These are phyloP conservation scores for Oenanthe melanoleuca DNA, from an alignment of 2,113 vertebrate genomes.

Conservation along the genomic window DNA sequence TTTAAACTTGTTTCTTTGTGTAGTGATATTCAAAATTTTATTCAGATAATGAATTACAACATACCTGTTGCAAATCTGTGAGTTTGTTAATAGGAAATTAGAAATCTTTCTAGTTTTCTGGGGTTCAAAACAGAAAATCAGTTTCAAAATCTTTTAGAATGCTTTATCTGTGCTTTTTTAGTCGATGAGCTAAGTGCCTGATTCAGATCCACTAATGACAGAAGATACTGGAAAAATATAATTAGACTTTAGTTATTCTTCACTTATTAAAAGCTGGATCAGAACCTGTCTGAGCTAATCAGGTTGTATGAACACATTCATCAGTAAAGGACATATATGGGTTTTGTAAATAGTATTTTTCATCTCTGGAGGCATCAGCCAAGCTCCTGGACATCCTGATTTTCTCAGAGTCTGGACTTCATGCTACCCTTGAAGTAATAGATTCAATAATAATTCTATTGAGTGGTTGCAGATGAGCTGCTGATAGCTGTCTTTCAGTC, in stretches of 20 bases:
- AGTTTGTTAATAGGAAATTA: neutral
- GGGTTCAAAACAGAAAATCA: neutral
- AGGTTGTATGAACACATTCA: neutral
- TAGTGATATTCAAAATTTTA: neutral
- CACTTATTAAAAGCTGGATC: neutral
- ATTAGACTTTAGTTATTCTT: neutral
- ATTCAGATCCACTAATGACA: neutral
- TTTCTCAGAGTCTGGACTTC: neutral
- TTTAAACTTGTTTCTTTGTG: neutral
- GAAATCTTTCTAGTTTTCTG: neutral
- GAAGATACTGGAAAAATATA: neutral
- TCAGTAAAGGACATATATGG: neutral
- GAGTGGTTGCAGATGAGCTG: neutral
- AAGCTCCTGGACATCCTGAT: neutral
- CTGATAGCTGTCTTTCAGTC: neutral
- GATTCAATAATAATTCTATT: neutral
- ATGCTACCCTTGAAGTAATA: neutral
- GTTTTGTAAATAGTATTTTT: neutral
- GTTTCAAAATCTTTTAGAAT: neutral
- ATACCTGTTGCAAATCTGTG: neutral
- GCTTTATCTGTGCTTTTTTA: neutral
- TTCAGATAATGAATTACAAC: neutral
- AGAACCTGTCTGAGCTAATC: neutral
- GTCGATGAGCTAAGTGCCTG: neutral
- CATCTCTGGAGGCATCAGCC: neutral